These are phyloP conservation scores for Phylloscopus trochilus DNA, from an alignment of 2,113 vertebrate genomes.

Conservation along the genomic window DNA sequence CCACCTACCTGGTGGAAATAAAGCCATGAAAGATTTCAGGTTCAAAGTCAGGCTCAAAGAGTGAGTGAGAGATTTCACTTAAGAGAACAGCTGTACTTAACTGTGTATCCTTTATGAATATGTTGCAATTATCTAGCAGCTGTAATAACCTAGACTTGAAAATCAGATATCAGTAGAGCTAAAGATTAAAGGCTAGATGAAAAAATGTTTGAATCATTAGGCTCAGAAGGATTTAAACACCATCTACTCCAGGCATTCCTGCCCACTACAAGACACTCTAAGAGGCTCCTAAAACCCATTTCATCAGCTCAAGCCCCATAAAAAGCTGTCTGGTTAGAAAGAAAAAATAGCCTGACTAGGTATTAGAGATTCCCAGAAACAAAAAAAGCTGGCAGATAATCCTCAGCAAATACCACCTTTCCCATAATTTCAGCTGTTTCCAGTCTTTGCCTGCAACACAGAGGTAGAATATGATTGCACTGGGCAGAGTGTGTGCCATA, in stretches of 20 bases:
- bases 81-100: not conserved
- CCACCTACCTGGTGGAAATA: not conserved
- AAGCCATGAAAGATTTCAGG: conserved; percentile 27
- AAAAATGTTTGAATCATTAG: not conserved
- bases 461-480: not conserved
- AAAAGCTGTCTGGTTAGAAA: not conserved
- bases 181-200: not conserved
- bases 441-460: not conserved
- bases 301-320: not conserved
- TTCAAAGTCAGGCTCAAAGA: conserved; percentile 54
- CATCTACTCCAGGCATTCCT: not conserved
- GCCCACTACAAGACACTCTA: not conserved
- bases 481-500: not conserved
- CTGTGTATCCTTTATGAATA: not conserved
- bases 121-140: not conserved
- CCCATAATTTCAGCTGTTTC: not conserved
- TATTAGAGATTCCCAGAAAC: not conserved
- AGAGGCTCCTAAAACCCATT: not conserved
- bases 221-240: not conserved
- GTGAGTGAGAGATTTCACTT: conserved; percentile 31
- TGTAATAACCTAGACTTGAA: conserved; percentile 13
- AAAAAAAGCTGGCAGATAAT: not conserved
- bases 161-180: not conserved
- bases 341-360: not conserved
- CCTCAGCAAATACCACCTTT: not conserved